Conservation (phyloP, 1,140 invertebrate genomes). For the Drosophila navojoa region DNA sequence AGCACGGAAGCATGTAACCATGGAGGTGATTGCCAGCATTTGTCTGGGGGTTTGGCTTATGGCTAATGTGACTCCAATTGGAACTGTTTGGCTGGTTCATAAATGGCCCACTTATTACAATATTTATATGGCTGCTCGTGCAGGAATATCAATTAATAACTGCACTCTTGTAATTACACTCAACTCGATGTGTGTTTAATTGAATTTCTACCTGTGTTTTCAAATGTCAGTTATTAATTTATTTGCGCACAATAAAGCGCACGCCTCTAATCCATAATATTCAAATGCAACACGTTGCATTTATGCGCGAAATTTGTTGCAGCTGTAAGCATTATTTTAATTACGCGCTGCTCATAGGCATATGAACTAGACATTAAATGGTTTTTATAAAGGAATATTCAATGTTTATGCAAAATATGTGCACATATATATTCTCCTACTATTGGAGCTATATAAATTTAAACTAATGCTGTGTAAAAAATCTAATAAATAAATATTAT, state of each 20-base stretch:
- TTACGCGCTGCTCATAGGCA: background rate
- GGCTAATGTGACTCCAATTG: slow-evolving; percentile 18
- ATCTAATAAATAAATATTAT: too few relatives aligned
- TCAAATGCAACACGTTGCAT: slow-evolving; percentile 19
- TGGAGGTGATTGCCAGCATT: slow-evolving; percentile 8
- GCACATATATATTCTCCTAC: background rate
- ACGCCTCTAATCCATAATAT: slow-evolving; percentile 20
- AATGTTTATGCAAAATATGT: too few relatives aligned
- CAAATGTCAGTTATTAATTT: slow-evolving; percentile 45
- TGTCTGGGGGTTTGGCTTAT: background rate
- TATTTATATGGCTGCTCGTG: slow-evolving; percentile 57
- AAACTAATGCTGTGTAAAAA: too few relatives aligned
- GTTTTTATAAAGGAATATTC: background rate
- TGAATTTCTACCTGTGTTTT: slow-evolving; percentile 29
- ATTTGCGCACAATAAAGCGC: slow-evolving; percentile 33
- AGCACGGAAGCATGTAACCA: slow-evolving; percentile 50
- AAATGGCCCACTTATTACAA: slow-evolving; percentile 54
- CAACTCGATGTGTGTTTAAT: slow-evolving; percentile 14
- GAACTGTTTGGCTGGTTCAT: slow-evolving; percentile 36
- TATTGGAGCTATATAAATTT: background rate
- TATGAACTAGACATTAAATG: background rate
- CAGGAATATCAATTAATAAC: slow-evolving; percentile 69
- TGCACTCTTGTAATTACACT: slow-evolving; percentile 62
- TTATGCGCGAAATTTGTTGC: background rate
- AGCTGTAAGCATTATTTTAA: background rate